phyloP scores from a whole-genome alignment of 1,140 invertebrate genomes.

The Tachypleus tridentatus region DNA sequence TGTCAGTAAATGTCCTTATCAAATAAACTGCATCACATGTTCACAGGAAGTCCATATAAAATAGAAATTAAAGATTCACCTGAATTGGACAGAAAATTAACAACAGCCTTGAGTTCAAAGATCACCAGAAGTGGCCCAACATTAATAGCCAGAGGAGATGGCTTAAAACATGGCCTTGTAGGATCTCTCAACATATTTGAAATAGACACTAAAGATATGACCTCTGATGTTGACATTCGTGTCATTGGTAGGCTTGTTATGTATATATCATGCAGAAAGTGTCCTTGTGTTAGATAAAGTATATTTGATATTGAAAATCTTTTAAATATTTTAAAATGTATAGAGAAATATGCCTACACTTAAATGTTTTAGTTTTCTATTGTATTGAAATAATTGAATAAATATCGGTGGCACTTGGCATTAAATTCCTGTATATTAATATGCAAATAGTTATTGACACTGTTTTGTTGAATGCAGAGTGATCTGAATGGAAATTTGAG shows the following conservation, averaged over 20 bases:
- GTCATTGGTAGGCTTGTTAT: conserved; percentile 30
- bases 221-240: conserved; percentile 36
- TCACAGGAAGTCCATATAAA: conserved; percentile 73
- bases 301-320: no score
- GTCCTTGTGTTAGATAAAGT: no score
- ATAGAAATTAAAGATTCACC: conserved; percentile 38
- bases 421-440: not conserved
- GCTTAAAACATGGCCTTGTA: conserved; percentile 42
- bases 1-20: not conserved
- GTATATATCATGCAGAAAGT: no score
- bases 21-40: not conserved
- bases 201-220: conserved; percentile 41
- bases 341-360: no score
- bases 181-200: conserved; percentile 46
- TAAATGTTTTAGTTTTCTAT: not conserved
- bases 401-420: not conserved
- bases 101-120: conserved; percentile 18
- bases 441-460: no score
- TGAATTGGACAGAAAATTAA: conserved; percentile 12
- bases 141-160: conserved; percentile 36
- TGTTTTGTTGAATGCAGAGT: no score
- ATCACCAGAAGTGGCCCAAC: conserved; percentile 26
- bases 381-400: not conserved
- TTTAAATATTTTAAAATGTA: no score
- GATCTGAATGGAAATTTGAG: no score